Conservation (phyloP, 2,113 vertebrate species). For the Salvelinus namaycush region DNA sequence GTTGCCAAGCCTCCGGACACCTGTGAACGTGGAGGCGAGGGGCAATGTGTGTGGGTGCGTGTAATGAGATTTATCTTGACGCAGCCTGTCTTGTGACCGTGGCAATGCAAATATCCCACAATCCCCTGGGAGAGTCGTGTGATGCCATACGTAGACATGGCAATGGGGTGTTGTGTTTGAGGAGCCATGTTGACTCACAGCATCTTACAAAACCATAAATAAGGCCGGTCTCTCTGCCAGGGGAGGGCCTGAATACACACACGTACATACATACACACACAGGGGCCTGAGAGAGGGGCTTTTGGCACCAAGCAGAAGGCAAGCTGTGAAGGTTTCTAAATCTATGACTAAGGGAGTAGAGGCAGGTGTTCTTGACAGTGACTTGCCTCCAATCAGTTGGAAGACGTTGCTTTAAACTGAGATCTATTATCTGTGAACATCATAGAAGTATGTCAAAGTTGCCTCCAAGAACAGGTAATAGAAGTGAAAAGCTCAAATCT, state of each 20-base stretch:
- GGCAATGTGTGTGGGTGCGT: not conserved
- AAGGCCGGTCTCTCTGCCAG: no score
- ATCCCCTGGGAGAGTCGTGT: not conserved
- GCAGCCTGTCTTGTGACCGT: not conserved
- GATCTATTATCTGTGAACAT: no score
- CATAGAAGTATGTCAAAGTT: no score
- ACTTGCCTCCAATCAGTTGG: not conserved
- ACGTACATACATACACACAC: not conserved
- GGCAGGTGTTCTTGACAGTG: not conserved
- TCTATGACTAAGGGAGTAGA: not conserved
- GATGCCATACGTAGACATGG: not conserved
- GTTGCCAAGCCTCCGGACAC: not conserved
- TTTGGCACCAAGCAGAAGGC: not conserved
- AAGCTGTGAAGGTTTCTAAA: not conserved
- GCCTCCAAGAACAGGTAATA: no score
- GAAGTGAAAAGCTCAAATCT: no score
- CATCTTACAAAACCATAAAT: no score
- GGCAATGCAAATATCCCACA: constrained; percentile 1
- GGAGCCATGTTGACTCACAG: not conserved
- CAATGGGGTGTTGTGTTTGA: not conserved
- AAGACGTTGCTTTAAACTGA: no score
- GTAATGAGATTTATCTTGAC: not conserved
- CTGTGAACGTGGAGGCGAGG: not conserved
- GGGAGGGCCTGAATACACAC: no score
- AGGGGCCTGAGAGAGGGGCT: not conserved